Evolutionary conservation across 2,797 vertebrate species (phyloP), one percentile per base, ranked within the genome.

Genomic region (Paguma larvata): DNA sequence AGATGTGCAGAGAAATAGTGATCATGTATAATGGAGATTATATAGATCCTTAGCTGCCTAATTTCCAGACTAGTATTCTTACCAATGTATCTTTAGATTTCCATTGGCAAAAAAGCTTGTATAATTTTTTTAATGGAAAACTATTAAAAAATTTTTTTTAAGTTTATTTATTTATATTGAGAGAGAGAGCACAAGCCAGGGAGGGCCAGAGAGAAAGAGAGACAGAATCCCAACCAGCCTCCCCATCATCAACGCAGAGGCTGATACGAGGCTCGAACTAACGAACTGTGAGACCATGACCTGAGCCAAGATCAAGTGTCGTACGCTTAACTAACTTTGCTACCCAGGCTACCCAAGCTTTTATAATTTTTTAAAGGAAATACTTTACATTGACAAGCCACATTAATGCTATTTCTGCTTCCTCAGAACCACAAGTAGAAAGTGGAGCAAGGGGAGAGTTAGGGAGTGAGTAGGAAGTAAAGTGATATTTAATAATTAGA

Each of bases 51-150:
- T 83, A 41, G 34, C 27, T 23, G 89, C 16, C 70, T 56, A 56
- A 48, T 78, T 89, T 95, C 77, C 21, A 21, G 46, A 48, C 53
- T 41, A 90, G n/a, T 89, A 15, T 83, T 96, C 51, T 91, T 91
- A 19, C 38, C 30, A 9, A 6, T 70, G 21, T 12, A 59, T 82
- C 19, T 94, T 89, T 96, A 5, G 85, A 63, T 87, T 96, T 82
- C 11, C 46, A 32, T 72, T 56, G 44, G 51, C 38, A 94, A 51
- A 89, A 88, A 15, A 93, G 80, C 30, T 73, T 82, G 73, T 87
- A 25, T 63, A 89, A 38, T 92, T 97, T 82, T 59, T 56, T 59
- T 10, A 59, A 10, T 59, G 21, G 8, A 59, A 59, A 59, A 59
- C 21, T 59, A 59, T 59, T 59, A 59, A 59, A 59, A 23, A 21